phyloP scores from a whole-genome alignment of 2,888 invertebrate genomes.

The Meloe dianella region DNA sequence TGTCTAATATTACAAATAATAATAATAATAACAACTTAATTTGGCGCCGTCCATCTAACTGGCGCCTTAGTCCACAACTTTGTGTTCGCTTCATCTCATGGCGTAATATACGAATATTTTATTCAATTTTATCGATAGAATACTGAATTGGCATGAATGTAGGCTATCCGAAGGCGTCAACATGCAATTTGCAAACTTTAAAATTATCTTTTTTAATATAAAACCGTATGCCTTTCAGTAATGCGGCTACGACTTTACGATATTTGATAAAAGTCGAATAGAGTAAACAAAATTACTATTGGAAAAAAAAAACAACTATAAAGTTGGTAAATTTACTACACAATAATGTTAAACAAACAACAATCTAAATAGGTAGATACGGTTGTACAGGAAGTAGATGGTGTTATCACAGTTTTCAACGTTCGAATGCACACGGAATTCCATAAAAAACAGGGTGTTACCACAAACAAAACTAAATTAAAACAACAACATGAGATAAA shows the following conservation, averaged over 20 bases:
- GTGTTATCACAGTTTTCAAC: slow-evolving; percentile 26
- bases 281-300: neutral
- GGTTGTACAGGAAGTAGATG: slow-evolving; percentile 9
- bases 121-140: too few species aligned
- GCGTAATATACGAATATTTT: too few species aligned
- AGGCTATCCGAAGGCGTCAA: neutral
- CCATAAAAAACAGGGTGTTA: slow-evolving; percentile 19
- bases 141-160: neutral
- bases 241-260: neutral
- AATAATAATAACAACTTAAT: too few species aligned
- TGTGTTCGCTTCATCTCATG: neutral
- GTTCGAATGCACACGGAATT: slow-evolving; percentile 30
- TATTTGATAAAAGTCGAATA: neutral
- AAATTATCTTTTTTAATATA: neutral
- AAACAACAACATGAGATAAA: neutral
- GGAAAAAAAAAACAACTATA: neutral
- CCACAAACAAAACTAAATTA: slow-evolving; percentile 9
- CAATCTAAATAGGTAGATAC: neutral
- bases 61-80: too few species aligned
- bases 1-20: too few species aligned
- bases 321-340: neutral
- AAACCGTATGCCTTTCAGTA: too few species aligned
- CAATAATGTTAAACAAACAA: neutral
- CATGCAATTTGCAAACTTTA: neutral
- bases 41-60: too few species aligned